Percentiles rank a stretch among this genome's conserved stretches.
These are phyloP conservation scores for Blastobasis adustella DNA, from an alignment of 2,888 invertebrate species.

Conservation along the genomic window DNA sequence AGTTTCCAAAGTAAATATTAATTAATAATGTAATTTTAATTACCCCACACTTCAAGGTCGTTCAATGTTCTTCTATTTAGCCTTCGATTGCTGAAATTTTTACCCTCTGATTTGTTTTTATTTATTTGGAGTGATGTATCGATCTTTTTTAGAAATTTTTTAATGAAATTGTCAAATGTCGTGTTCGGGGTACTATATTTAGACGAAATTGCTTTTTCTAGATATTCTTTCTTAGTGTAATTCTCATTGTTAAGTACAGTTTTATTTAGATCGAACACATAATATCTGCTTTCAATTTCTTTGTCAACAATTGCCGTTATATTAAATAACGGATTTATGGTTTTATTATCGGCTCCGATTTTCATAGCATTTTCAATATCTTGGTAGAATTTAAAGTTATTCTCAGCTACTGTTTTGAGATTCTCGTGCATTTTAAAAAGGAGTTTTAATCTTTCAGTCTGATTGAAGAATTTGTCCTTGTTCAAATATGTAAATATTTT, in stretches of 20 bases:
- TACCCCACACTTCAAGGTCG: no score
- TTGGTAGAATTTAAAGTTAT: constrained; percentile 20
- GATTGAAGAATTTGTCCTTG: constrained; percentile 17
- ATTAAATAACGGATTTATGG: constrained; percentile 5
- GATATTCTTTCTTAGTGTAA: no score
- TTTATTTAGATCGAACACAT: no score
- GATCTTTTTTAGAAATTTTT: background rate
- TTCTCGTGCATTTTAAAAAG: constrained; percentile 27
- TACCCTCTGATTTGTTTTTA: no score
- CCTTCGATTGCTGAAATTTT: no score
- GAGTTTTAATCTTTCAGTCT: constrained; percentile 15
- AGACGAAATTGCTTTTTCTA: no score
- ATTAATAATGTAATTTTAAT: no score
- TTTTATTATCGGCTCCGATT: constrained; percentile 7
- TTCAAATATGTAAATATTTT: constrained; percentile 26
- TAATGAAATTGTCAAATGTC: background rate
- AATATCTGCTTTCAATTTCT: background rate
- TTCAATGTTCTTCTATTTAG: no score
- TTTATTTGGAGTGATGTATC: no score
- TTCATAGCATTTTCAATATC: constrained; percentile 15
- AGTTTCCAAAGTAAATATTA: no score
- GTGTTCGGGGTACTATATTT: no score
- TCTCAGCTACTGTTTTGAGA: constrained; percentile 23
- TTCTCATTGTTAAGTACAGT: no score
- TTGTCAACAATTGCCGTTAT: constrained; percentile 16